Evolutionary conservation across 64 coral and sea anemone genomes (phyloP), one percentile per base, ranked within the genome.

Genomic region (Stichodactyla mertensii): DNA sequence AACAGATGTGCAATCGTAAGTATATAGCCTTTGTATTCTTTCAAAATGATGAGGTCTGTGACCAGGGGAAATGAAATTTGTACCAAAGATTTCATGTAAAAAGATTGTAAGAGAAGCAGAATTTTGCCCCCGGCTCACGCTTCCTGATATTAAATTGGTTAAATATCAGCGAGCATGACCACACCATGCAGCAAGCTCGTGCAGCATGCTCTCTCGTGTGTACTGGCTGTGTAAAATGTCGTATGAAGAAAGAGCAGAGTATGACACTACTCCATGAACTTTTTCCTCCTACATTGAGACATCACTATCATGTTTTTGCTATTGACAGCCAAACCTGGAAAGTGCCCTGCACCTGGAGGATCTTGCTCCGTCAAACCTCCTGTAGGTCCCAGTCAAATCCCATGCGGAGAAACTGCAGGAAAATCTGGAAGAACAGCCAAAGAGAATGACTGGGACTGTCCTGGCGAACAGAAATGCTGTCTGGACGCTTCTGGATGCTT

Each of bases 391-490:
- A 70, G 20, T 70, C 66, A 70, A 24, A 70, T 84, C 16, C 69
- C 84, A 5, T 91, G 89, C 60, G 83, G 89, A 28, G 79, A 82
- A 54, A 15, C 3, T 5, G 4, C 67, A 18, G 26, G 83, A 19
- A 59, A 89, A 61, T 0, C 61, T 20, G 27, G 23, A 24, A 18
- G 89, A 58, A 0, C 55, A 15, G 0, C 0, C 28, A 60, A 71
- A 57, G 51, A 87, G 19, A 22, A 79, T 55, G 89, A 91, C 51
- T 86, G 82, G 67, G 89, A 91, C 51, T 91, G 89, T 52, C 83
- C 89, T 24, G 89, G 89, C 2, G 89, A 91, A 45, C 51, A 54
- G 6, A 91, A 86, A 26, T 91, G 89, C 74, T 91, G 89, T 58
- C 15, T 80, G 70, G 82, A 91, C 83, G 18, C 15, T 26, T 15